These are phyloP conservation scores for Cantharis rufa DNA, from an alignment of 2,888 invertebrate species.

Conservation along the genomic window DNA sequence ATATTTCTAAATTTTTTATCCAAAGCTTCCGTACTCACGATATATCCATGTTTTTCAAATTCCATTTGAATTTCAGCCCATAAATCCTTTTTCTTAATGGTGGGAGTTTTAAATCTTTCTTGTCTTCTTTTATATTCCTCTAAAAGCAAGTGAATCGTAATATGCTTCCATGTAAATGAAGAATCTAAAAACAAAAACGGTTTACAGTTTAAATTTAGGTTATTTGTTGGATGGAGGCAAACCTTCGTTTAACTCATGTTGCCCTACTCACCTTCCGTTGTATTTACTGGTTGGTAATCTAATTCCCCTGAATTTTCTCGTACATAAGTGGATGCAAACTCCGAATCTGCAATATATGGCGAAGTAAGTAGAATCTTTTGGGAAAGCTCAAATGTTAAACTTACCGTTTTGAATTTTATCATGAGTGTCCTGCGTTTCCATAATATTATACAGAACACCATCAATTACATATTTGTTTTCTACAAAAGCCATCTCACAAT, in stretches of 20 bases:
- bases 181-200: background rate
- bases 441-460: background rate
- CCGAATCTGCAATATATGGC: background rate
- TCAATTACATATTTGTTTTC: background rate
- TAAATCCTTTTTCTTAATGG: slow-evolving; percentile 5
- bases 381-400: background rate
- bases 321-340: background rate
- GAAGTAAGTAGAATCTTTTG: background rate
- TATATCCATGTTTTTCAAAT: background rate
- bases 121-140: slow-evolving; percentile 2
- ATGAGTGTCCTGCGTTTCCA: background rate
- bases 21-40: background rate
- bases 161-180: slow-evolving; percentile 6
- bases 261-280: background rate
- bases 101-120: slow-evolving; percentile 7
- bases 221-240: background rate
- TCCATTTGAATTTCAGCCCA: background rate
- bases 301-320: background rate
- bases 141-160: background rate
- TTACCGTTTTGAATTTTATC: background rate
- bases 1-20: slow-evolving; percentile 13
- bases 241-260: background rate
- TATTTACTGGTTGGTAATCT: background rate
- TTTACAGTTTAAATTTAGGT: background rate
- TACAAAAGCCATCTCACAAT: background rate